phyloP scores from a whole-genome alignment of 92 coral and sea anemone species.

The Scolanthus callimorphus region DNA sequence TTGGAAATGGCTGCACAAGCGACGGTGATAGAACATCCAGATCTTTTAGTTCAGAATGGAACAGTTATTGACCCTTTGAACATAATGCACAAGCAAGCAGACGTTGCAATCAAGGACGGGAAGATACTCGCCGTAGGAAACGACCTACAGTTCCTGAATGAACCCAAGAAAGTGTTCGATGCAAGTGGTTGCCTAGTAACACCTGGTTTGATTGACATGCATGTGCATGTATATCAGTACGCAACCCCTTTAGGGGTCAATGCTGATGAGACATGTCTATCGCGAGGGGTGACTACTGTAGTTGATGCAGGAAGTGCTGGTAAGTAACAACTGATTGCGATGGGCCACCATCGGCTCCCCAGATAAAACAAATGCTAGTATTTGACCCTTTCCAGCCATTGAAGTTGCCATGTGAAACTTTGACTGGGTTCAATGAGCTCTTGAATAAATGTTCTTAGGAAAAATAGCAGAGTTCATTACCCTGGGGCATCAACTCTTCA shows the following conservation, averaged over 20 bases:
- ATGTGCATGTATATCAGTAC: conserved; percentile 73
- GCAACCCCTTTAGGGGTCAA: conserved; percentile 74
- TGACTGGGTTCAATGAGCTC: too few relatives aligned
- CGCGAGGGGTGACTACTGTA: conserved; percentile 89
- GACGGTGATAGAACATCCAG: conserved; percentile 8
- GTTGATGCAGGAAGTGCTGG: conserved; percentile 98
- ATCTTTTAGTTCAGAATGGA: conserved; percentile 60
- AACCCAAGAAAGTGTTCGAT: conserved; percentile 55
- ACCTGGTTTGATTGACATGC: conserved; percentile 86
- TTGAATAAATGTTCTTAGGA: too few relatives aligned
- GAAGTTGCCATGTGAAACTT: too few relatives aligned
- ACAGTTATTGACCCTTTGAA: conserved; percentile 75
- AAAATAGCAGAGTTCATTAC: background rate
- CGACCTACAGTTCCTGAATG: conserved; percentile 11
- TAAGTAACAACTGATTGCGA: conserved; percentile 1
- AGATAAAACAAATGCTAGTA: too few relatives aligned
- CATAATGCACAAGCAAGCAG: conserved; percentile 38
- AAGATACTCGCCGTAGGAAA: conserved; percentile 45
- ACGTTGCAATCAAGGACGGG: conserved; percentile 49
- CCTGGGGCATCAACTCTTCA: background rate
- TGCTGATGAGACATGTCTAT: conserved; percentile 61
- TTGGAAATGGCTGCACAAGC: too few relatives aligned
- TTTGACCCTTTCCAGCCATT: too few relatives aligned
- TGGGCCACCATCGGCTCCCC: too few relatives aligned
- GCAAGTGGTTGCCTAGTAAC: conserved; percentile 67